phyloP scores from a whole-genome alignment of 2,888 invertebrate genomes.

The Andrena chrysosceles region DNA sequence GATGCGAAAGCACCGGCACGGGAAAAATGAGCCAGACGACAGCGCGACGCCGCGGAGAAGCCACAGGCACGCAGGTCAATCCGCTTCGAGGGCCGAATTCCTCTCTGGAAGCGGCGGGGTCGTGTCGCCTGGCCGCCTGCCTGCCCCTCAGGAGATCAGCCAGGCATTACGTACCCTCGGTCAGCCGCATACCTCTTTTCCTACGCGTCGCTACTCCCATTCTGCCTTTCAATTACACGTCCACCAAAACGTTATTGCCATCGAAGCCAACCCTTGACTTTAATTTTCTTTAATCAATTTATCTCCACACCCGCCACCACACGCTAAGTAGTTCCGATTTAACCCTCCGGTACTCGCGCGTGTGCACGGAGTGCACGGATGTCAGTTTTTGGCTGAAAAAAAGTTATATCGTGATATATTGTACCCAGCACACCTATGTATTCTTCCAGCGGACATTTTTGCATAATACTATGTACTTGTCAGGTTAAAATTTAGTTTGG shows the following conservation, averaged over 20 bases:
- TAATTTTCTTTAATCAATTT: not conserved
- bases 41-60: constrained; percentile 45
- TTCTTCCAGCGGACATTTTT: too few species aligned
- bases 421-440: too few species aligned
- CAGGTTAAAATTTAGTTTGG: too few species aligned
- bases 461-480: too few species aligned
- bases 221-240: constrained; percentile 12
- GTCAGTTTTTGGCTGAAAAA: too few species aligned
- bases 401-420: too few species aligned
- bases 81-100: constrained; percentile 46
- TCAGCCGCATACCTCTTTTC: not conserved
- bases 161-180: constrained; percentile 12
- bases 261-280: not conserved
- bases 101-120: constrained; percentile 16
- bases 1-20: constrained; percentile 18
- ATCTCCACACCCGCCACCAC: not conserved
- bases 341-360: too few species aligned
- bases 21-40: constrained; percentile 45
- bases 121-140: constrained; percentile 12
- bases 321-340: not conserved
- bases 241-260: not conserved
- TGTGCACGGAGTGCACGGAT: too few species aligned
- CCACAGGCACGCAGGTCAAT: constrained; percentile 55
- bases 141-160: constrained; percentile 27
- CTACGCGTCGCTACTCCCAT: not conserved